These are phyloP conservation scores for Aselliscus stoliczkanus DNA, from an alignment of 2,797 vertebrate species.

Conservation along the genomic window DNA sequence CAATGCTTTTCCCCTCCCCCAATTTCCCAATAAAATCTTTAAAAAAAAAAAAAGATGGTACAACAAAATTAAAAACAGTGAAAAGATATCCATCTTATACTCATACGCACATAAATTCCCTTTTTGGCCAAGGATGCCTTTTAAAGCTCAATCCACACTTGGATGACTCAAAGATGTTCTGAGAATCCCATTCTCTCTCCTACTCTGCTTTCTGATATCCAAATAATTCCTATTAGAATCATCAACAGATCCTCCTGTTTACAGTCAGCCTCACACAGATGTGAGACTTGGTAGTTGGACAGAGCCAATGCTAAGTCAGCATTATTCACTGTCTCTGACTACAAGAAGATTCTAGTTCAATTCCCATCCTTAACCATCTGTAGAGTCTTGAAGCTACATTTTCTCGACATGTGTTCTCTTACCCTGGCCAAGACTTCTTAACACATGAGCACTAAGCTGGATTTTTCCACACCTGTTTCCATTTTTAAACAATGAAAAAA, in stretches of 20 bases:
- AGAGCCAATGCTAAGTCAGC: background rate
- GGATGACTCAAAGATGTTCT: background rate
- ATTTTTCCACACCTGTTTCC: slow-evolving; percentile 10
- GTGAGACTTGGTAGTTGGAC: background rate
- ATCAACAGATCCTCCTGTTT: background rate
- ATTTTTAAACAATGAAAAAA: slow-evolving; percentile 24
- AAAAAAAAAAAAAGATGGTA: no score
- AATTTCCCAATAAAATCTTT: no score
- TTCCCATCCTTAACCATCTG: background rate
- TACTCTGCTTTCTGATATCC: background rate
- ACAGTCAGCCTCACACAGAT: slow-evolving; percentile 11
- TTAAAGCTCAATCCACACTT: background rate
- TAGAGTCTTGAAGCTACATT: background rate
- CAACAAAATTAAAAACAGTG: background rate
- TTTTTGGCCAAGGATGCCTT: background rate
- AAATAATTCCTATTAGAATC: background rate
- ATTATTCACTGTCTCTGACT: background rate
- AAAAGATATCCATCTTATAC: background rate
- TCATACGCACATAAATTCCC: background rate
- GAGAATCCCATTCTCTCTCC: background rate
- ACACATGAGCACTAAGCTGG: background rate
- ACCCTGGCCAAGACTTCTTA: background rate
- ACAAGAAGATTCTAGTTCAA: background rate
- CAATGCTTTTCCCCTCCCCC: no score
- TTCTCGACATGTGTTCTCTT: background rate